These are phyloP conservation scores for Solea senegalensis DNA, from an alignment of 2,113 vertebrate genomes.

Conservation along the genomic window DNA sequence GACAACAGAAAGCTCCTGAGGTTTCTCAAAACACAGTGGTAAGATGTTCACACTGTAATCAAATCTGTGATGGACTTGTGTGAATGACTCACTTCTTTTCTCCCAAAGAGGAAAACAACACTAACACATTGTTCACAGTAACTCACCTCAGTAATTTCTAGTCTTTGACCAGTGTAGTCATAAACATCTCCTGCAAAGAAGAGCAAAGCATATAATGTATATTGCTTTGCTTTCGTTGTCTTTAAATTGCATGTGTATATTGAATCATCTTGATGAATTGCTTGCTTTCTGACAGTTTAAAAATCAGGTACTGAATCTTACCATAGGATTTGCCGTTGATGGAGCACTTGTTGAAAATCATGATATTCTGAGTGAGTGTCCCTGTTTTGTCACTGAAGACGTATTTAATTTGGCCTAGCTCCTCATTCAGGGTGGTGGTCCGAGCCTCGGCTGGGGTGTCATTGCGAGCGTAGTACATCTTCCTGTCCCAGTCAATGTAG, in stretches of 20 bases:
- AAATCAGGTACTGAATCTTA: constrained; percentile 52
- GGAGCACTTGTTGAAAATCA: constrained; percentile 96
- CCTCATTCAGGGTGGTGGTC: constrained; percentile 96
- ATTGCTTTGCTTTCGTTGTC: too few relatives aligned
- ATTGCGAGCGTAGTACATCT: constrained; percentile 87
- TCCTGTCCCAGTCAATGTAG: constrained; percentile 96
- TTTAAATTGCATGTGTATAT: too few relatives aligned
- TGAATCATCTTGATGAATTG: too few relatives aligned
- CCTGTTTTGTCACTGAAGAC: constrained; percentile 98
- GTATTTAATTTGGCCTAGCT: constrained; percentile 96
- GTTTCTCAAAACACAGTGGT: too few relatives aligned
- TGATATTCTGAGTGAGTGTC: constrained; percentile 97
- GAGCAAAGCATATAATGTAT: not conserved
- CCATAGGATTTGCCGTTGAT: constrained; percentile 90
- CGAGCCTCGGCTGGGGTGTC: constrained; percentile 89
- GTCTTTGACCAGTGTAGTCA: constrained; percentile 79
- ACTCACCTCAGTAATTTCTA: constrained; percentile 87
- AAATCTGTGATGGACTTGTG: not conserved
- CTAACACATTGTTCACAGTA: too few relatives aligned
- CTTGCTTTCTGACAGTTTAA: too few relatives aligned
- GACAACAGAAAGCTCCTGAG: not conserved
- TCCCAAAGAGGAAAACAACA: too few relatives aligned
- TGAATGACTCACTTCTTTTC: too few relatives aligned
- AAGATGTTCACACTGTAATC: not conserved
- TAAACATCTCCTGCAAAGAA: constrained; percentile 83